phyloP scores from a whole-genome alignment of 2,888 invertebrate genomes.

The Steromphala cineraria region DNA sequence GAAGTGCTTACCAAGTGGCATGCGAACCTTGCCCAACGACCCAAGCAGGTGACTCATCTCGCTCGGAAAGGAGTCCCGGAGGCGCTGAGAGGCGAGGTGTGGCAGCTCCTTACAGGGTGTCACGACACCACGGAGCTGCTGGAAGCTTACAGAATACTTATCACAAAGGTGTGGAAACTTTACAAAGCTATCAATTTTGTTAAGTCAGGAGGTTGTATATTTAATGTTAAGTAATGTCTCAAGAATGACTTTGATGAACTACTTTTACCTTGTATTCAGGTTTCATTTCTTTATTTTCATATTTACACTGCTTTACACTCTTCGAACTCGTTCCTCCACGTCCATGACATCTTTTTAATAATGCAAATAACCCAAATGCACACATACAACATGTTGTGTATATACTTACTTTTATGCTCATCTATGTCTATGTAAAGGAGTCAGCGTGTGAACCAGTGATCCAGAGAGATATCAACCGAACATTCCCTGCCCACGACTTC shows the following conservation, averaged over 20 bases:
- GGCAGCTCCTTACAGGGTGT: constrained; percentile 94
- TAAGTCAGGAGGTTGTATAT: too few relatives aligned
- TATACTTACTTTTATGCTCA: too few relatives aligned
- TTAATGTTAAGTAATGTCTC: neutral
- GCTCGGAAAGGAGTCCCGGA: constrained; percentile 90
- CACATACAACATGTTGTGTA: too few relatives aligned
- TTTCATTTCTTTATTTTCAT: too few relatives aligned
- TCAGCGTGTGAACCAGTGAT: constrained; percentile 96
- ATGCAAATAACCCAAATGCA: too few relatives aligned
- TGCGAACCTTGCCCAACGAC: constrained; percentile 78
- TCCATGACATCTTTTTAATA: too few relatives aligned
- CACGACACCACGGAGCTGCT: constrained; percentile 83
- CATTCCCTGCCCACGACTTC: constrained; percentile 98
- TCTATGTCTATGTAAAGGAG: constrained; percentile 80
- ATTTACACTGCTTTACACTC: too few relatives aligned
- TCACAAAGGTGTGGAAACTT: constrained; percentile 85
- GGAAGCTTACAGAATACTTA: constrained; percentile 93
- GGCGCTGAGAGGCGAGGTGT: constrained; percentile 96
- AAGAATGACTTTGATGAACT: too few relatives aligned
- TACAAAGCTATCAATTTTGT: too few relatives aligned
- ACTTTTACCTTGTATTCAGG: too few relatives aligned
- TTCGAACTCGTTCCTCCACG: too few relatives aligned
- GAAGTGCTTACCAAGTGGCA: constrained; percentile 81
- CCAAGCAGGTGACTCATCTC: constrained; percentile 78
- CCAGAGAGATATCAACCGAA: constrained; percentile 95